Percentiles rank a stretch among this genome's conserved stretches.
Evolutionary conservation across 1,140 invertebrate genomes (phyloP).

Genomic region (Achatina immaculata): DNA sequence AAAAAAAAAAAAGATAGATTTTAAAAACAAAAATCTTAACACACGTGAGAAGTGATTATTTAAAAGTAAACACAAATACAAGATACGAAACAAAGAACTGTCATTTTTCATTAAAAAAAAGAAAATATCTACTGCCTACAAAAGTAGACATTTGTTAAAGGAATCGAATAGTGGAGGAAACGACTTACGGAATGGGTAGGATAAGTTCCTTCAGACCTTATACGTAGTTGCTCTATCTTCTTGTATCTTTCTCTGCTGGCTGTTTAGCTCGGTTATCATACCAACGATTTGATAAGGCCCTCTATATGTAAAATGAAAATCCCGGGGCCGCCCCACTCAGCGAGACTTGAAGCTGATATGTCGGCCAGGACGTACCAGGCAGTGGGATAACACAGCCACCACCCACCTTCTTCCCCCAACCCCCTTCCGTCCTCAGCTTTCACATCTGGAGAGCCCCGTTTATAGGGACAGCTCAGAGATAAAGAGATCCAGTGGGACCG

Average conservation of each 20-base stretch:
- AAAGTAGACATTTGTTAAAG: background rate
- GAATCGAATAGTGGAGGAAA: background rate
- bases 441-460: background rate
- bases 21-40: too few species aligned
- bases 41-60: background rate
- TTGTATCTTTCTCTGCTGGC: slow-evolving; percentile 14
- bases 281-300: slow-evolving; percentile 25
- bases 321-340: background rate
- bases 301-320: slow-evolving; percentile 28
- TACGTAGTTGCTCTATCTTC: background rate
- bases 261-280: slow-evolving; percentile 19
- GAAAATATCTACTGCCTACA: background rate
- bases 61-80: background rate
- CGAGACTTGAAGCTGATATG: background rate
- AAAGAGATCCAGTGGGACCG: background rate
- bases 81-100: background rate
- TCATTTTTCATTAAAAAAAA: background rate
- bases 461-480: background rate
- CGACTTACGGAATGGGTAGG: slow-evolving; percentile 21
- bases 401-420: background rate
- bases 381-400: slow-evolving; percentile 4
- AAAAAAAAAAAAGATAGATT: too few species aligned
- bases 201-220: background rate
- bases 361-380: background rate
- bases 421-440: background rate